phyloP scores from a whole-genome alignment of 2,797 vertebrate genomes.

The Gymnothorax reevesii region DNA sequence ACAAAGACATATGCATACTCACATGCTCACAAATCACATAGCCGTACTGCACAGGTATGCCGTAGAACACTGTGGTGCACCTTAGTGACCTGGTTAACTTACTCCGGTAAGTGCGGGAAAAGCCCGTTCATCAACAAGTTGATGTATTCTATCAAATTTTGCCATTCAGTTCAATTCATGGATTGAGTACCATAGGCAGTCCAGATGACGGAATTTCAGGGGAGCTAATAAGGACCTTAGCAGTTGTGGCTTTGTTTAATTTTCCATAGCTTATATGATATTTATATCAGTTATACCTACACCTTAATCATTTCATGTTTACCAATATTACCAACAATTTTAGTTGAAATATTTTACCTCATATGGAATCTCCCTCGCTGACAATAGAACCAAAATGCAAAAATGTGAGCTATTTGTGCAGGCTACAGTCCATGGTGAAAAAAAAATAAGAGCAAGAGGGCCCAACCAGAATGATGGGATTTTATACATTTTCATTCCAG shows the following conservation, averaged over 20 bases:
- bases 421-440: neutral
- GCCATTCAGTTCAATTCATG: neutral
- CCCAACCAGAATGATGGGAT: neutral
- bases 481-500: neutral
- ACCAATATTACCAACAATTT: too few species aligned
- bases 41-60: too few species aligned
- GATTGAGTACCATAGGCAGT: neutral
- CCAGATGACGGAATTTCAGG: neutral
- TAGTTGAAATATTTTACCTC: too few species aligned
- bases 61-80: too few species aligned
- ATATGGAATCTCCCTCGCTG: too few species aligned
- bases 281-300: too few species aligned
- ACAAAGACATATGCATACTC: too few species aligned
- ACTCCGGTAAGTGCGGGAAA: neutral
- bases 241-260: neutral
- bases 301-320: too few species aligned
- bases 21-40: too few species aligned
- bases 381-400: neutral
- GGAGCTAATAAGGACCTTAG: neutral
- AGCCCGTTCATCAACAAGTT: neutral
- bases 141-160: neutral
- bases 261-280: too few species aligned
- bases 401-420: neutral
- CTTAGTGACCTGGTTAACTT: too few species aligned
- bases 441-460: too few species aligned